Conservation (phyloP, 2,113 vertebrate genomes). For the Rhea pennata region DNA sequence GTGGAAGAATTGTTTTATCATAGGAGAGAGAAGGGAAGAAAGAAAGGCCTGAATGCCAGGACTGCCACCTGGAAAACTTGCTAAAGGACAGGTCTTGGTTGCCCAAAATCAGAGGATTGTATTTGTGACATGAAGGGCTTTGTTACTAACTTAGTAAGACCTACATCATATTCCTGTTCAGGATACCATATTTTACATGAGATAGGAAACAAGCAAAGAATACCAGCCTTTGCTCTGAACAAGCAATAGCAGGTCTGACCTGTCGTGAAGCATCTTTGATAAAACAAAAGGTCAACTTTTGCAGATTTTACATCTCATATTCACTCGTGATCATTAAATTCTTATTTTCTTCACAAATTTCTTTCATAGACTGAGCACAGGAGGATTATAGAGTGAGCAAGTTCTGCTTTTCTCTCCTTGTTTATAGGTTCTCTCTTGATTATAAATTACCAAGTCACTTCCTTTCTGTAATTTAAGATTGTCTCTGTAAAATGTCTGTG, state of each 20-base stretch:
- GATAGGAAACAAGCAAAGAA: not conserved
- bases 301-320: not conserved
- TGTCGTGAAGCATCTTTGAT: not conserved
- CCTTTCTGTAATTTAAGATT: conserved; percentile 60
- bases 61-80: not conserved
- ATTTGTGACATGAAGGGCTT: not conserved
- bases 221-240: not conserved
- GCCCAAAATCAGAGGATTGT: not conserved
- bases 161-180: not conserved
- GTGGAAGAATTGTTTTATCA: not conserved
- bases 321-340: not conserved
- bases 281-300: not conserved
- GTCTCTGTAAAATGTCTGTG: conserved; percentile 57
- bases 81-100: not conserved
- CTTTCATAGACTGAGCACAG: not conserved
- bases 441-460: conserved; percentile 25
- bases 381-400: not conserved
- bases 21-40: not conserved
- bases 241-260: not conserved
- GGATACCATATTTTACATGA: not conserved
- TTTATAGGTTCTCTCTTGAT: conserved; percentile 1
- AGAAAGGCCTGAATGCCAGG: not conserved
- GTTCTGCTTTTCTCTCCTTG: not conserved
- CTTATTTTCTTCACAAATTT: not conserved
- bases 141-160: not conserved